Base-by-base conservation (phyloP, 1,140 invertebrate genomes). In the Drosophila albomicans region DNA sequence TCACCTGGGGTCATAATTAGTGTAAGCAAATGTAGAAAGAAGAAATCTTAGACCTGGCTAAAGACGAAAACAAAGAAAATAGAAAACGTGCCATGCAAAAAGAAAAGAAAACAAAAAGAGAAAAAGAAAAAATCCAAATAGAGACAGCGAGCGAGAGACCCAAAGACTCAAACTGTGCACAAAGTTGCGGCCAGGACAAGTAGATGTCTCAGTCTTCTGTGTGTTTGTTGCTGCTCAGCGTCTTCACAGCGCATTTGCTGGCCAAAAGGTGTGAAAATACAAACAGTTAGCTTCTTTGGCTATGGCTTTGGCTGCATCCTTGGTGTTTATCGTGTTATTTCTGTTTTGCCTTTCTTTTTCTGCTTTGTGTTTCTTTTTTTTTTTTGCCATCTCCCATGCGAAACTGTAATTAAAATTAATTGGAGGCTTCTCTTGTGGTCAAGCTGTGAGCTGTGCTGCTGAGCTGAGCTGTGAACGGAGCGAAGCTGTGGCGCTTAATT, bases 381-480 rank as follows among this genome's bases (percentile, higher is more conserved):
- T 46, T 45, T 46, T 16, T 28, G n/a, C 10, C 32, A 25, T 56
- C 48, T 74, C 13, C 38, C 69, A 57, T 75, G 64, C 85, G 67
- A 78, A 75, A 79, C 68, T 81, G 85, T 89, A 89, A 89, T 89
- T 89, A 89, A 89, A 89, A 89, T 89, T 89, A 89, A 89, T 89
- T 89, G 85, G 78, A 85, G 85, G 78, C 85, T 79, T 75, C 72
- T 75, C 51, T 67, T 75, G 73, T 62, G 85, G 85, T 84, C 81
- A 84, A 73, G 65, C 81, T 56, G 48, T 64, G 49, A 56, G 20
- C 16, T 61, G 20, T 25, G 35, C 35, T 10, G 65, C 81, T 56
- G 48, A 64, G 41, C 61, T 25, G 11, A n/a, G 30, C 20, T 35
- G 70, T 62, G 72, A 25, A 25, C 20, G 20, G 20, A 3, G 35